Base-by-base conservation (phyloP, 2,888 invertebrate genomes). In the Frankliniella intonsa region DNA sequence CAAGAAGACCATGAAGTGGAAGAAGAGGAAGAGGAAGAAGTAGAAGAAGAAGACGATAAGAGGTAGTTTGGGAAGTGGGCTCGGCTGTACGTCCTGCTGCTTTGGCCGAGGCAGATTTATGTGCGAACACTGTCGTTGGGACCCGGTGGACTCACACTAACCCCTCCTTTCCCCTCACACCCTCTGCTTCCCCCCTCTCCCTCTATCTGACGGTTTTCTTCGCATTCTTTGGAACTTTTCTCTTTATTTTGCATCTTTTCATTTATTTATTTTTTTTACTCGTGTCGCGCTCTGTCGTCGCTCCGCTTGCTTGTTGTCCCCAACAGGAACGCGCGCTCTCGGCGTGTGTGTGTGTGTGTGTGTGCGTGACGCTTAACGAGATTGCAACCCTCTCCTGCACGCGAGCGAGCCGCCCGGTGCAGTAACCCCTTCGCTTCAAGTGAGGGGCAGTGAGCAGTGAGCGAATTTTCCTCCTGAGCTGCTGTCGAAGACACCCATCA, bases 311-410 rank as follows among this genome's bases (percentile, higher is more conserved):
- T 38, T 38, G 38, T 38, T 38, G 38, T 38, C 38, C 3, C 38
- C 38, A 38, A 38, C 38, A 38, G 38, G 38, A 38, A 38, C 38
- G 38, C 38, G 38, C 38, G 38, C 38, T 38, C 38, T 38, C 38
- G 38, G 11, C n/a, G 62, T 62, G 62, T 62, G 62, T 62, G 62
- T 62, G 62, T 62, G 62, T 11, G 62, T 11, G 62, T 11, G 62
- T 11, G 62, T 62, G 62, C 62, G 62, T 62, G 69, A 25, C 69
- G 7, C 11, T 5, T 76, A 76, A 76, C 25, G 69, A 76, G 69
- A 76, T 76, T 76, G 69, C 69, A 76, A 12, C 69, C 69, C 69
- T 22, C 69, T 76, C 69, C 17, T 14, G 55, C 55, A 76, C 69
- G 69, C 69, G 69, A 76, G 38, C 38, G 38, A 38, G 38, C 38